Evolutionary conservation across 2,113 vertebrate genomes (phyloP).

Genomic region (Chaenogobius annularis): DNA sequence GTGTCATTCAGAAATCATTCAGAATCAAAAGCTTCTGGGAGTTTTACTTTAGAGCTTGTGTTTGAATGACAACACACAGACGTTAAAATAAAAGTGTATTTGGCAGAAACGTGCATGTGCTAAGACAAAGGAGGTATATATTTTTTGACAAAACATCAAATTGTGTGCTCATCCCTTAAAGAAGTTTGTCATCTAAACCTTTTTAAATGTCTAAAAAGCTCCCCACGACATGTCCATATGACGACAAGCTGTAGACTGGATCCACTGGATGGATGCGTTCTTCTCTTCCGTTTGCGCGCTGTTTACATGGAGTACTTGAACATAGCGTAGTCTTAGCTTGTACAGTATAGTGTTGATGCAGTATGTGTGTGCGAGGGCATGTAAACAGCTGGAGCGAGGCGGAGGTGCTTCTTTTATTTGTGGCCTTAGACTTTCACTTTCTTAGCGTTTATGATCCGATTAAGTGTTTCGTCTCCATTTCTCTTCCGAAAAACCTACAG

Average conservation of each 20-base stretch:
- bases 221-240: constrained; percentile 16
- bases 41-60: too few relatives aligned
- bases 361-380: constrained; percentile 46
- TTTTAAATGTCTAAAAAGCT: constrained; percentile 8
- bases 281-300: constrained; percentile 59
- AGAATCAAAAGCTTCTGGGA: too few relatives aligned
- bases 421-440: constrained; percentile 64
- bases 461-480: constrained; percentile 22
- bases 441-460: constrained; percentile 42
- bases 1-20: too few relatives aligned
- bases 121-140: neutral
- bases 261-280: constrained; percentile 30
- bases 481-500: constrained; percentile 12
- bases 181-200: neutral
- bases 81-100: too few relatives aligned
- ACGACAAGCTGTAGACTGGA: constrained; percentile 52
- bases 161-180: neutral
- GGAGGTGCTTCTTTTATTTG: constrained; percentile 68
- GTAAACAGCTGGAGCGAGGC: constrained; percentile 35
- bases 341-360: constrained; percentile 39
- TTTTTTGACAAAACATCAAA: neutral
- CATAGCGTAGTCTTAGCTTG: constrained; percentile 38
- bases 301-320: constrained; percentile 76
- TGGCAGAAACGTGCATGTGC: neutral
- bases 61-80: too few relatives aligned